Conservation (phyloP, 2,113 vertebrate species). For the Seriola aureovittata region DNA sequence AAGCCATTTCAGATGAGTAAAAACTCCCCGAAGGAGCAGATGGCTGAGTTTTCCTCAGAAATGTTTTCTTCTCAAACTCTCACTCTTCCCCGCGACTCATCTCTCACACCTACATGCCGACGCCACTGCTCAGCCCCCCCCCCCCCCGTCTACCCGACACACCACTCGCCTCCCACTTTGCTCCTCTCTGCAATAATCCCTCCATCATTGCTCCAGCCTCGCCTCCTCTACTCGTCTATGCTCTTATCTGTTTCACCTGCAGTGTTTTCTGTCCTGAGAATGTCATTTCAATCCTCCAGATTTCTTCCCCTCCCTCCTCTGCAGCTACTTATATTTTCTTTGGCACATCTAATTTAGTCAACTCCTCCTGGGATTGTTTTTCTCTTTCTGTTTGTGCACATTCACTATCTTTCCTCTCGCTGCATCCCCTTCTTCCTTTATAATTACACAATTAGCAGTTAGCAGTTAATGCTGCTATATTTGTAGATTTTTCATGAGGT, state of each 20-base stretch:
- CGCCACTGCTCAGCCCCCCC: conserved; percentile 4
- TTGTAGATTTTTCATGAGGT: background rate
- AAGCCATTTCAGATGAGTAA: conserved; percentile 1
- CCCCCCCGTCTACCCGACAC: background rate
- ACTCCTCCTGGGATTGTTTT: conserved; percentile 3
- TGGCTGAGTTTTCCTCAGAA: conserved; percentile 23
- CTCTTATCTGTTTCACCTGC: conserved; percentile 6
- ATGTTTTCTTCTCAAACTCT: background rate
- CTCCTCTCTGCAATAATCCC: conserved; percentile 1
- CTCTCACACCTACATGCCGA: conserved; percentile 44
- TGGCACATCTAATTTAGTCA: background rate
- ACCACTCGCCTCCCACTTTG: background rate
- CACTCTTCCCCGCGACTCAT: conserved; percentile 49
- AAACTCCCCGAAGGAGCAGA: conserved; percentile 39
- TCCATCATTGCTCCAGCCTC: background rate
- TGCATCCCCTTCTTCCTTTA: background rate
- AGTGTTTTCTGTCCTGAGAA: background rate
- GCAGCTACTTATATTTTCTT: background rate
- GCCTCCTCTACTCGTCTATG: background rate
- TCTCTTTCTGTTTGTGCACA: background rate
- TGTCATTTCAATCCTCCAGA: background rate
- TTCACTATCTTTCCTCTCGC: background rate
- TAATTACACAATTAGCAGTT: no score
- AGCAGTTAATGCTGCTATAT: background rate
- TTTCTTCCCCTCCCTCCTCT: background rate